Conservation (phyloP, 2,113 vertebrate genomes). For the Myrmecobius fasciatus region DNA sequence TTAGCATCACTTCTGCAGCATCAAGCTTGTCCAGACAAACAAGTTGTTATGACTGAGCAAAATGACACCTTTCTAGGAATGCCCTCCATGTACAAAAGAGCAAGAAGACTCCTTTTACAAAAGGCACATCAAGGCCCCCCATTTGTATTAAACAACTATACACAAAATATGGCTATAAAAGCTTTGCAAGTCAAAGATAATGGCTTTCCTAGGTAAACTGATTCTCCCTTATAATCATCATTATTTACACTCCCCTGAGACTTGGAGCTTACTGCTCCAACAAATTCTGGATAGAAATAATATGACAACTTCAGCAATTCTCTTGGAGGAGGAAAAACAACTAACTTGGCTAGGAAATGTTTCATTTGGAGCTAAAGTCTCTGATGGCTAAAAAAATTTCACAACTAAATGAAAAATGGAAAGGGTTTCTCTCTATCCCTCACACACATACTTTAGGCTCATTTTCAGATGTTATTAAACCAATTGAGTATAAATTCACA, state of each 20-base stretch:
- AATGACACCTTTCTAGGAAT: constrained; percentile 40
- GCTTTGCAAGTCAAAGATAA: constrained; percentile 69
- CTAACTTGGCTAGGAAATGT: constrained; percentile 6
- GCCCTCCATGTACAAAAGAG: constrained; percentile 62
- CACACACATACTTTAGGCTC: neutral
- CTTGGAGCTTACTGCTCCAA: constrained; percentile 61
- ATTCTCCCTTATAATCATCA: constrained; percentile 58
- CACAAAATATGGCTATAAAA: constrained; percentile 70
- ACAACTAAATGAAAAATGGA: constrained; percentile 17
- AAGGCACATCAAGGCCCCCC: constrained; percentile 54
- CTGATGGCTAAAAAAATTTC: neutral
- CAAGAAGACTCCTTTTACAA: constrained; percentile 63
- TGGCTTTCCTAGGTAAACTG: constrained; percentile 61
- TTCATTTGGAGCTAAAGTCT: neutral
- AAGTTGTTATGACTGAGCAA: constrained; percentile 45
- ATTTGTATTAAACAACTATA: constrained; percentile 65
- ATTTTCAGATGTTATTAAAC: neutral
- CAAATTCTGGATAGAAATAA: constrained; percentile 70
- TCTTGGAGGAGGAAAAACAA: neutral
- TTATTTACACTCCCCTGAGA: constrained; percentile 68
- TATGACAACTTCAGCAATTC: constrained; percentile 65
- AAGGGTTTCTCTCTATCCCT: neutral
- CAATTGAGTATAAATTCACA: neutral
- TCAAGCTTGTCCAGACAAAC: constrained; percentile 9
- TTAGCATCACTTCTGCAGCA: neutral